A percentile compares a stretch with the other conserved stretches of the same genome.
Conservation (phyloP, 2,888 invertebrate genomes). For the Scaptomyza caliginosa region DNA sequence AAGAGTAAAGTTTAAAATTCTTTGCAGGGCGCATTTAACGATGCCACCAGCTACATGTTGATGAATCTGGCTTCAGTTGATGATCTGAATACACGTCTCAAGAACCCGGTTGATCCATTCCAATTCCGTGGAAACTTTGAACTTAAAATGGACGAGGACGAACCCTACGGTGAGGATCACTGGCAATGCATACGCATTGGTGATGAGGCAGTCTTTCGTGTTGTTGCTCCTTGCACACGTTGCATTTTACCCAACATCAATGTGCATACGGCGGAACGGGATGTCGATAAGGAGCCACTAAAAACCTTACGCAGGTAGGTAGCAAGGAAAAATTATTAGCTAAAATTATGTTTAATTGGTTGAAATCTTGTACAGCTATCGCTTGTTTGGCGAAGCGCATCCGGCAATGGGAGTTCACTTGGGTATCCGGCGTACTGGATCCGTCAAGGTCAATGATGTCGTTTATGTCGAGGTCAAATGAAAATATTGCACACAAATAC, state of each 20-base stretch:
- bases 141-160: conserved; percentile 86
- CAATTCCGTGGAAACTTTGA: conserved; percentile 90
- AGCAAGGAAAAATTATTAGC: too few relatives aligned
- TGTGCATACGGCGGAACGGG: conserved; percentile 87
- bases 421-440: conserved; percentile 84
- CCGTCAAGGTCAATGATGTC: conserved; percentile 84
- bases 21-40: conserved; percentile 86
- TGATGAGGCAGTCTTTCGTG: conserved; percentile 63
- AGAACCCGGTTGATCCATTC: conserved; percentile 85
- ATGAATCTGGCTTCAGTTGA: conserved; percentile 88
- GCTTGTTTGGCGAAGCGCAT: conserved; percentile 66
- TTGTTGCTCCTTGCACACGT: conserved; percentile 84
- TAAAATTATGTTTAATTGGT: neutral
- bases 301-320: conserved; percentile 87
- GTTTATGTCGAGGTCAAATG: conserved; percentile 84
- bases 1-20: too few relatives aligned
- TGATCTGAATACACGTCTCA: conserved; percentile 87
- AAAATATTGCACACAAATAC: conserved; percentile 18
- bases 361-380: too few relatives aligned
- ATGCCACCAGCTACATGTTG: conserved; percentile 88
- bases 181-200: conserved; percentile 89
- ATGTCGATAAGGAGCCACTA: conserved; percentile 87
- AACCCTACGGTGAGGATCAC: conserved; percentile 88
- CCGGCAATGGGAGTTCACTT: conserved; percentile 86
- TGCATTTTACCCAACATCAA: conserved; percentile 90